These are phyloP conservation scores for Grus americana DNA, from an alignment of 2,113 vertebrate species.

Conservation along the genomic window DNA sequence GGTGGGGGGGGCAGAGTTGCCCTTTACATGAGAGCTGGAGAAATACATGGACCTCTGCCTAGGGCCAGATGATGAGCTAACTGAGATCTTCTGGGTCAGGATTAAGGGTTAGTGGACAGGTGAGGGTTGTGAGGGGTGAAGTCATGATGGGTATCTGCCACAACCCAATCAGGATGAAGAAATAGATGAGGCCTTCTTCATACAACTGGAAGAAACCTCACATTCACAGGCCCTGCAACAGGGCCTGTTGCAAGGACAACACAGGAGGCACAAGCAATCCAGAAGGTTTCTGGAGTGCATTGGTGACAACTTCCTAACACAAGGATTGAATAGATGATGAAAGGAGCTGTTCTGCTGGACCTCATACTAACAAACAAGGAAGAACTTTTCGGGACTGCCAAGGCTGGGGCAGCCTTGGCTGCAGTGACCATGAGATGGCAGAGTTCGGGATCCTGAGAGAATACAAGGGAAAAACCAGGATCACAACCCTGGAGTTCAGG, in stretches of 20 bases:
- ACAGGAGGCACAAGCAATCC: neutral
- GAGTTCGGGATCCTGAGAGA: neutral
- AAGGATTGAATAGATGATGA: neutral
- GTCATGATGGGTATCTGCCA: neutral
- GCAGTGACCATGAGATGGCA: neutral
- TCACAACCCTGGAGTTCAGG: neutral
- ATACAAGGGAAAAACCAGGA: neutral
- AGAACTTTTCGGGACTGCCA: neutral
- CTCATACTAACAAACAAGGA: neutral
- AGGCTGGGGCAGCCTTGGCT: neutral
- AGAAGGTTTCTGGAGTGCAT: neutral
- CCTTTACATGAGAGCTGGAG: neutral
- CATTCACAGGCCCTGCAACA: neutral
- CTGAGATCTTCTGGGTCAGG: neutral
- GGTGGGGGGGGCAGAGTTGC: accelerated
- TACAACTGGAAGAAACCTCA: neutral
- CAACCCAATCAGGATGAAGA: neutral
- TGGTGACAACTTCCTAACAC: neutral
- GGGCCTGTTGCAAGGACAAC: neutral
- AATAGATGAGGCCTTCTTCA: neutral
- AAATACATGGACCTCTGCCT: neutral
- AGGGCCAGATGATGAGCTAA: neutral
- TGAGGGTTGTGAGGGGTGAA: neutral
- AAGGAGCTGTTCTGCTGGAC: neutral
- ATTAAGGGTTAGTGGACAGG: neutral